Percentiles rank a stretch among this genome's conserved stretches.
Conservation (phyloP, 2,888 invertebrate genomes). For the Neoascia interrupta region DNA sequence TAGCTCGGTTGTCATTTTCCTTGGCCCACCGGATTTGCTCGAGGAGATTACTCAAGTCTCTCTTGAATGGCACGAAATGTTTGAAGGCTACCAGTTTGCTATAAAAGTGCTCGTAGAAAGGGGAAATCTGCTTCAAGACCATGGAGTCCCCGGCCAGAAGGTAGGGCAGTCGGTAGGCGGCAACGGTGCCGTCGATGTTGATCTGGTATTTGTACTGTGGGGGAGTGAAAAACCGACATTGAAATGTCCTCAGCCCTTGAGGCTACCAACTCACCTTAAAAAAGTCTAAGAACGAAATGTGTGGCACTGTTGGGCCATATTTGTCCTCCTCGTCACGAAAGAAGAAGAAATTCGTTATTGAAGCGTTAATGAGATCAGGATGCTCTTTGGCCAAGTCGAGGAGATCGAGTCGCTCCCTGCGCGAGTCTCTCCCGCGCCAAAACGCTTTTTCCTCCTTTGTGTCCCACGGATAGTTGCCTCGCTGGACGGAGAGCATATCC, state of each 20-base stretch:
- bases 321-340: slow-evolving; percentile 90
- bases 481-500: slow-evolving; percentile 95
- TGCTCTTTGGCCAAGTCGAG: slow-evolving; percentile 87
- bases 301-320: slow-evolving; percentile 92
- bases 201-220: slow-evolving; percentile 96
- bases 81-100: slow-evolving; percentile 85
- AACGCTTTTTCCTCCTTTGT: slow-evolving; percentile 88
- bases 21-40: slow-evolving; percentile 89
- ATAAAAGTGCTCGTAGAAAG: slow-evolving; percentile 98
- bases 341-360: slow-evolving; percentile 97
- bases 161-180: slow-evolving; percentile 96
- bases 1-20: slow-evolving; percentile 85
- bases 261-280: slow-evolving; percentile 86
- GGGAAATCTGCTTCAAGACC: slow-evolving; percentile 94
- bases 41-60: slow-evolving; percentile 89
- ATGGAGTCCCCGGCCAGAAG: slow-evolving; percentile 92
- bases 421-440: slow-evolving; percentile 96
- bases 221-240: neutral
- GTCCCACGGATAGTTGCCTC: slow-evolving; percentile 86
- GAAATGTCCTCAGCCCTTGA: neutral
- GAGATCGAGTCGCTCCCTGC: slow-evolving; percentile 90
- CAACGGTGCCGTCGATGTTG: slow-evolving; percentile 97
- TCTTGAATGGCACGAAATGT: slow-evolving; percentile 91
- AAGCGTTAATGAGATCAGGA: slow-evolving; percentile 92
- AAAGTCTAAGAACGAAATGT: slow-evolving; percentile 94